A percentile compares a stretch with the other conserved stretches of the same genome.
phyloP scores from a whole-genome alignment of 2,113 vertebrate species.

The Chiloscyllium plagiosum region DNA sequence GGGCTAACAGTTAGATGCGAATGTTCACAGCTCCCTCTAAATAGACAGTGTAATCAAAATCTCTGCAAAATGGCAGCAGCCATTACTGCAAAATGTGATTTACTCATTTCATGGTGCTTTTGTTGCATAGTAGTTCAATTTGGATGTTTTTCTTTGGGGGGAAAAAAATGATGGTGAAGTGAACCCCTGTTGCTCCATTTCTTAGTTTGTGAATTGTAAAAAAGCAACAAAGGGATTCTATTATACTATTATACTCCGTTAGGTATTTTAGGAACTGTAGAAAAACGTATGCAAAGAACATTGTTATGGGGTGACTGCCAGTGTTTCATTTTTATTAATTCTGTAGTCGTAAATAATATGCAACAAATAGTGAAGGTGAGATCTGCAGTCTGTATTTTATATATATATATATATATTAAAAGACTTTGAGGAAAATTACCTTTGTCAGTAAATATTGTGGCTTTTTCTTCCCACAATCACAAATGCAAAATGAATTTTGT shows the following conservation, averaged over 20 bases:
- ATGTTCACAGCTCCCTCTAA: background rate
- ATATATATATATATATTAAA: background rate
- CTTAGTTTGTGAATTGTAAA: background rate
- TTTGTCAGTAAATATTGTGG: background rate
- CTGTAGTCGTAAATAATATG: background rate
- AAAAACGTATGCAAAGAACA: background rate
- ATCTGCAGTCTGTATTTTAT: background rate
- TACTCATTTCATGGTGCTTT: conserved; percentile 11
- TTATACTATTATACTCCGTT: background rate
- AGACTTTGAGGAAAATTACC: background rate
- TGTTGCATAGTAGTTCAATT: conserved; percentile 5
- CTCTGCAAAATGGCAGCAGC: conserved; percentile 11
- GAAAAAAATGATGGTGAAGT: background rate
- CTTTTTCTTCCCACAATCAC: background rate
- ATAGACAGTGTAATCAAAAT: conserved; percentile 1
- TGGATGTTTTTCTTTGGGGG: background rate
- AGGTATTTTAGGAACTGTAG: background rate
- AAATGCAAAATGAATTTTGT: background rate
- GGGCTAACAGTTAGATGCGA: background rate
- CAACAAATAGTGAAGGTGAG: background rate
- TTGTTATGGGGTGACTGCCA: background rate
- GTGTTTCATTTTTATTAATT: background rate
- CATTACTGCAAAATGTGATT: conserved; percentile 10
- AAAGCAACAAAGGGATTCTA: background rate
- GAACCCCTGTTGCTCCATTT: background rate